Evolutionary conservation across 2,888 invertebrate genomes (phyloP).

Genomic region (Leptopilina syphax): DNA sequence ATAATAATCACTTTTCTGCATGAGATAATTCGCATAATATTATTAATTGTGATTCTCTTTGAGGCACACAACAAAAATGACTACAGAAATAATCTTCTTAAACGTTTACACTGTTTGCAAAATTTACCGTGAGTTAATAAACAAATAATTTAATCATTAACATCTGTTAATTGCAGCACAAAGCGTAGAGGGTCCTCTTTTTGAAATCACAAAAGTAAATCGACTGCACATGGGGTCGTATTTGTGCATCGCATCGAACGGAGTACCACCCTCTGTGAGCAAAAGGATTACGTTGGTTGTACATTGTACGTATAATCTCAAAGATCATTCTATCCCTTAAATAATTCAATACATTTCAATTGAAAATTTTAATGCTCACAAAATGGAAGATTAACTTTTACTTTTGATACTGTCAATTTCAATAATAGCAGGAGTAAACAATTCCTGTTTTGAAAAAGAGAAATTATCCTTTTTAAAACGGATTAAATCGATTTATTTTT

Average conservation of each 20-base stretch:
- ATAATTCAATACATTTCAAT: constrained; percentile 9
- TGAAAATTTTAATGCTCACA: constrained; percentile 2
- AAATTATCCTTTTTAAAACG: too few relatives aligned
- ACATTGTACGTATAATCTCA: constrained; percentile 76
- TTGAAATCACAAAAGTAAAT: constrained; percentile 75
- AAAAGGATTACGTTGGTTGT: constrained; percentile 77
- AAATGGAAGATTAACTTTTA: constrained; percentile 15
- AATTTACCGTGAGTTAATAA: constrained; percentile 20
- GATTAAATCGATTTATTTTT: too few relatives aligned
- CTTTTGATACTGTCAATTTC: not conserved
- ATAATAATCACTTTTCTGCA: too few relatives aligned
- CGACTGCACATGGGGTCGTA: constrained; percentile 78
- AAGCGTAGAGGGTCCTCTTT: constrained; percentile 81
- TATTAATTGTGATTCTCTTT: not conserved
- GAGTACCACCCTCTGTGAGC: constrained; percentile 78
- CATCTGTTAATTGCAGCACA: constrained; percentile 78
- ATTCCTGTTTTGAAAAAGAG: too few relatives aligned
- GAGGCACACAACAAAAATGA: not conserved
- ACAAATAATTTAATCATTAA: constrained; percentile 50
- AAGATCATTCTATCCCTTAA: constrained; percentile 7
- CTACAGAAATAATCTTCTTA: not conserved
- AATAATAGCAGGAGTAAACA: constrained; percentile 13
- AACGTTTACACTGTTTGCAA: not conserved
- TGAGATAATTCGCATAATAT: too few relatives aligned
- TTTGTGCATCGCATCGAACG: constrained; percentile 78